phyloP scores from a whole-genome alignment of 64 coral and sea anemone genomes.

The Stichodactyla mertensii region DNA sequence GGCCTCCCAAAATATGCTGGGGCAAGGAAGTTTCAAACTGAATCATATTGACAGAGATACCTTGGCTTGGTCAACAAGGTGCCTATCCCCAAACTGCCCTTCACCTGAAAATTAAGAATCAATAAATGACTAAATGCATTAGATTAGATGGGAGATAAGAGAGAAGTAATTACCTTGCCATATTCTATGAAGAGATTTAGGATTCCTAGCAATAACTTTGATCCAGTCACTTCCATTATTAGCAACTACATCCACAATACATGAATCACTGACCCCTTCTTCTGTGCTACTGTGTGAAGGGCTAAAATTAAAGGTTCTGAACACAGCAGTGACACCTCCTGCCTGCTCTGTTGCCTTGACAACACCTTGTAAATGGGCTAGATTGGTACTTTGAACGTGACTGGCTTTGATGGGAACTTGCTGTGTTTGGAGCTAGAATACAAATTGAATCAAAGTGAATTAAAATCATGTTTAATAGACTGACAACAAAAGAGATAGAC shows the following conservation, averaged over 20 bases:
- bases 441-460: neutral
- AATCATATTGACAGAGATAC: neutral
- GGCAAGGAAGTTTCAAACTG: neutral
- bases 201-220: slow-evolving; percentile 69
- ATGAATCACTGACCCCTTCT: neutral
- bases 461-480: too few relatives aligned
- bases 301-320: slow-evolving; percentile 13
- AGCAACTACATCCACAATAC: slow-evolving; percentile 46
- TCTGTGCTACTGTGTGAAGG: neutral
- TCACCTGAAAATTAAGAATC: slow-evolving; percentile 6
- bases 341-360: slow-evolving; percentile 26
- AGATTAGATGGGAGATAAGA: neutral
- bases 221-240: slow-evolving; percentile 33
- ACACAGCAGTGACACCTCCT: slow-evolving; percentile 22
- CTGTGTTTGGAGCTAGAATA: neutral
- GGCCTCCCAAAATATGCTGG: too few relatives aligned
- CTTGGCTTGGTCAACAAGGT: slow-evolving; percentile 42
- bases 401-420: slow-evolving; percentile 5
- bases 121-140: neutral
- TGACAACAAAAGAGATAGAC: neutral
- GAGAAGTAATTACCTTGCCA: slow-evolving; percentile 46
- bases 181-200: slow-evolving; percentile 33
- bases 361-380: slow-evolving; percentile 41
- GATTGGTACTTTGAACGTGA: slow-evolving; percentile 45
- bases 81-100: slow-evolving; percentile 50